Percentiles rank a stretch among this genome's conserved stretches.
phyloP scores from a whole-genome alignment of 2,888 invertebrate species.

The Dichetophora obliterata region DNA sequence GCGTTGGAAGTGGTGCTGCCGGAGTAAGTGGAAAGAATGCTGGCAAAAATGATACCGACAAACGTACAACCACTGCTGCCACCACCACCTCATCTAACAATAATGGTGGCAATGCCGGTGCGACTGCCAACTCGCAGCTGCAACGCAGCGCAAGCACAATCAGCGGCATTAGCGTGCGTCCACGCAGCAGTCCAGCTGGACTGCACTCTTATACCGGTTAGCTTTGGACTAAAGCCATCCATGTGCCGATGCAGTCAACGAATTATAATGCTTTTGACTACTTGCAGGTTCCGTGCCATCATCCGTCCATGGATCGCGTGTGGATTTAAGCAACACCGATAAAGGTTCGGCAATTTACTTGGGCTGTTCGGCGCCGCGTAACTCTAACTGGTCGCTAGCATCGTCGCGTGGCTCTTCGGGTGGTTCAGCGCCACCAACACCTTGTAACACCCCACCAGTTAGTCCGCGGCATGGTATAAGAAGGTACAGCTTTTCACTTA shows the following conservation, averaged over 20 bases:
- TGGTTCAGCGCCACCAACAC: slow-evolving; percentile 82
- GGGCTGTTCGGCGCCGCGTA: slow-evolving; percentile 70
- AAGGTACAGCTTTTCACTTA: slow-evolving; percentile 54
- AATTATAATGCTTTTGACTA: background rate
- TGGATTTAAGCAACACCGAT: slow-evolving; percentile 76
- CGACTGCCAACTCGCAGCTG: slow-evolving; percentile 47
- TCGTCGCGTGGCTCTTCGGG: slow-evolving; percentile 73
- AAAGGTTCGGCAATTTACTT: slow-evolving; percentile 75
- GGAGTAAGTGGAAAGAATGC: slow-evolving; percentile 36
- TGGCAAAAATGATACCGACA: background rate
- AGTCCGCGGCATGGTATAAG: slow-evolving; percentile 80
- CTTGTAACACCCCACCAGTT: slow-evolving; percentile 80
- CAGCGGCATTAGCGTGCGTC: slow-evolving; percentile 72
- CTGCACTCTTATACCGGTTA: slow-evolving; percentile 80
- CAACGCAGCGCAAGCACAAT: slow-evolving; percentile 68
- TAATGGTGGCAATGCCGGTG: slow-evolving; percentile 30
- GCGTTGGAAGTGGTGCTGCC: background rate
- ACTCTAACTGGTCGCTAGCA: slow-evolving; percentile 61
- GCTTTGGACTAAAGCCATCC: background rate
- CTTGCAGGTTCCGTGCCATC: slow-evolving; percentile 78
- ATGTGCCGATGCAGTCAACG: background rate
- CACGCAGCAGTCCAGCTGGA: slow-evolving; percentile 84
- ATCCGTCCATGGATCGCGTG: slow-evolving; percentile 80
- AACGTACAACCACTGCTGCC: background rate
- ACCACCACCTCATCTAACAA: background rate